Evolutionary conservation across 2,113 vertebrate species (phyloP).

Genomic region (Hemichromis elongatus): DNA sequence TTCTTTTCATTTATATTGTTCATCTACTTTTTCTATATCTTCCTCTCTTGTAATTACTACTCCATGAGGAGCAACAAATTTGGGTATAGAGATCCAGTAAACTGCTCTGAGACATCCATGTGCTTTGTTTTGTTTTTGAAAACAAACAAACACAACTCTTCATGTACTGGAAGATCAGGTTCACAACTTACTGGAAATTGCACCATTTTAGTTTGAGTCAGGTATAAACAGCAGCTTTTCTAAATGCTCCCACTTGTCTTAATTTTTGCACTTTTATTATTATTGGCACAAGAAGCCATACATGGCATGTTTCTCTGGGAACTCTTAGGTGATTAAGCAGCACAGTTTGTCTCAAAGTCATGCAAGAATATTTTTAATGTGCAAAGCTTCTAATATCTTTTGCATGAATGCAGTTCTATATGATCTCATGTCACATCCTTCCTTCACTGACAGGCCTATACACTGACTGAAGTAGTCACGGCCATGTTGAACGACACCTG

Average conservation of each 20-base stretch:
- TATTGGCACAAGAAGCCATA: background rate
- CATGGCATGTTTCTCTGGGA: background rate
- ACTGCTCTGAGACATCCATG: too few relatives aligned
- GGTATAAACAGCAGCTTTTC: background rate
- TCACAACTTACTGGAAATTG: background rate
- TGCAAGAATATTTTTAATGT: background rate
- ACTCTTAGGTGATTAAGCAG: background rate
- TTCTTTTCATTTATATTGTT: background rate
- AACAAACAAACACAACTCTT: background rate
- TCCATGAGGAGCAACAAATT: background rate
- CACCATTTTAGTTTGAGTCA: background rate
- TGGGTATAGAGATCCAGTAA: background rate
- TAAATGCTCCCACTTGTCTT: background rate
- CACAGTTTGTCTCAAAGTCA: background rate
- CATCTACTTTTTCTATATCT: background rate
- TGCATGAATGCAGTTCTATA: background rate
- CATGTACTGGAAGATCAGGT: background rate
- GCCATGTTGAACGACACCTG: background rate
- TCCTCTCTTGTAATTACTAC: background rate
- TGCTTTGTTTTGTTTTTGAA: background rate
- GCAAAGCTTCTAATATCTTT: background rate
- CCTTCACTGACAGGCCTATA: background rate
- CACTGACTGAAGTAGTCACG: background rate
- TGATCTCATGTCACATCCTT: background rate
- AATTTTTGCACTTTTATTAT: background rate